Base-by-base conservation (phyloP, 1,140 invertebrate genomes). In the Eciton burchellii region DNA sequence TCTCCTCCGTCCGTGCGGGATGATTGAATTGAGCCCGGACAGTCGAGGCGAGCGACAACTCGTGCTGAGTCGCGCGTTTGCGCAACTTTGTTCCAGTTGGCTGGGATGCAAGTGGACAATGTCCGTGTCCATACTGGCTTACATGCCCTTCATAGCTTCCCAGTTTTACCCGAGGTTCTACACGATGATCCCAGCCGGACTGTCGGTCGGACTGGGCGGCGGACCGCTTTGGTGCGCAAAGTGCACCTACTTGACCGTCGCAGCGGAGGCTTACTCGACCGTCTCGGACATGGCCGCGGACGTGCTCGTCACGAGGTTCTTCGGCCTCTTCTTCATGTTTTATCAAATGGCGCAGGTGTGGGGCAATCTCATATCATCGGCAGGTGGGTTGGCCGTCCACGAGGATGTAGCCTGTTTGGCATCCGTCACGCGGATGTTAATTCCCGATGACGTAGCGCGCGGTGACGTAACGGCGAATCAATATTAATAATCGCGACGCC, bases 281-380 rank as follows among this genome's bases (percentile, higher is more conserved):
- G 84, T 97, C n/a, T 96, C 96, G 0, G 96, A 96, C 0, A 93
- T 96, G 3, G 90, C 94, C 2, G 93, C 95, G 0, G 97, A 98
- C 57, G 95, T 96, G 0, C 94, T 98, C 29, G 96, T 98, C 35
- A 96, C 97, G 3, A 94, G 97, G 84, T 98, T 98, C 93, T 98
- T 98, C 91, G 98, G 98, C 0, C 94, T 98, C 1, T 99, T 99
- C 94, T 98, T 98, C 94, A 97, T 98, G 96, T 96, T 98, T 89
- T 99, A 98, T 90, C 98, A 99, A 93, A 96, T 97, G 94, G 97
- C 98, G 0, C 97, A 98, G 92, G 97, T 98, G 26, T 97, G 97
- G 97, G 98, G 98, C 0, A 99, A 99, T 92, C 94, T 99, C 0
- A 97, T 99, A 59, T 98, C 98, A 45, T 99, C 98, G 1, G 95